A percentile compares a stretch with the other conserved stretches of the same genome.
These are phyloP conservation scores for Isoperla grammatica DNA, from an alignment of 2,888 invertebrate species.

Conservation along the genomic window DNA sequence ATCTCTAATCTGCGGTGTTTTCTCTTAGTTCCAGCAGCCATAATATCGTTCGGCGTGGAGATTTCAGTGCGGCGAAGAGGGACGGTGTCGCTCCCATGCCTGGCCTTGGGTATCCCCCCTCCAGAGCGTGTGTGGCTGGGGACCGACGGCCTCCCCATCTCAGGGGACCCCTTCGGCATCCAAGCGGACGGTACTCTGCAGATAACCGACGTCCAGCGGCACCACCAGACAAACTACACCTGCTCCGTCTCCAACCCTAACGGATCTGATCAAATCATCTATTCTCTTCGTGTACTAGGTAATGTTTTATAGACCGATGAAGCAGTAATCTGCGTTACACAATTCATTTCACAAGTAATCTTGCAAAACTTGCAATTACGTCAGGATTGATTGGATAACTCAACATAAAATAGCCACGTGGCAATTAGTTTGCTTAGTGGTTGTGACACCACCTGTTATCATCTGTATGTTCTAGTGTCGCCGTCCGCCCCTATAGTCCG, in stretches of 20 bases:
- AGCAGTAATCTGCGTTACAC: no score
- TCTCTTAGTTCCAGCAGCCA: slow-evolving; percentile 33
- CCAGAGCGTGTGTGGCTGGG: slow-evolving; percentile 35
- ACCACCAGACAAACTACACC: slow-evolving; percentile 40
- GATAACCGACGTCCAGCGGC: slow-evolving; percentile 37
- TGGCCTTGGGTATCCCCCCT: slow-evolving; percentile 31
- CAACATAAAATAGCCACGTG: no score
- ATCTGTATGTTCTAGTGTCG: slow-evolving; percentile 35
- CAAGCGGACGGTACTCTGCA: slow-evolving; percentile 37
- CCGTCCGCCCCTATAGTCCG: slow-evolving; percentile 40
- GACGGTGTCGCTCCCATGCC: slow-evolving; percentile 28
- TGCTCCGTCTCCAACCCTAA: slow-evolving; percentile 39
- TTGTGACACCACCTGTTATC: no score
- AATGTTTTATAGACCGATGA: no score
- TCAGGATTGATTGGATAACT: no score
- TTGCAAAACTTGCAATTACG: no score
- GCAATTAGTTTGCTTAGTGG: no score
- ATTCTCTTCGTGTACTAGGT: slow-evolving; percentile 39
- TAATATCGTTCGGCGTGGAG: slow-evolving; percentile 31
- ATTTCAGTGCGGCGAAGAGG: slow-evolving; percentile 26
- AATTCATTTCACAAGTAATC: no score
- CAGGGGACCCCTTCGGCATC: slow-evolving; percentile 28
- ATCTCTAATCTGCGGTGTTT: no score
- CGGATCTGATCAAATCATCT: slow-evolving; percentile 39
- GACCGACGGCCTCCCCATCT: slow-evolving; percentile 29